Evolutionary conservation across 2,797 vertebrate species (phyloP).

Genomic region (Myotis pilosus): DNA sequence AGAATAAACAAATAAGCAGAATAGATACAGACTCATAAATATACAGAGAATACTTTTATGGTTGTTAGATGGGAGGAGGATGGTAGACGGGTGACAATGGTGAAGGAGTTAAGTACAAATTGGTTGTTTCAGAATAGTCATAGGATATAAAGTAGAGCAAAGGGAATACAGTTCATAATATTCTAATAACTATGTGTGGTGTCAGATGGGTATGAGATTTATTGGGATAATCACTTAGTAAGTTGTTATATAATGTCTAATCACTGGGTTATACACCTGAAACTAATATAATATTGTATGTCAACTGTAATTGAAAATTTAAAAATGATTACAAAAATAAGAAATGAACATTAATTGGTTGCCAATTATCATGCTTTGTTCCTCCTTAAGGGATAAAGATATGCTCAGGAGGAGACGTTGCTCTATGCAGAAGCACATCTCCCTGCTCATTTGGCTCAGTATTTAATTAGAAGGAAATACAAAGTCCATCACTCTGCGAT

Average conservation of each 20-base stretch:
- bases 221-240: neutral
- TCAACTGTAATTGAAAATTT: neutral
- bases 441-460: conserved; percentile 48
- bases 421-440: conserved; percentile 61
- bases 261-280: neutral
- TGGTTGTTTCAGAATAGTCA: neutral
- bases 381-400: conserved; percentile 75
- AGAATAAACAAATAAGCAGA: neutral
- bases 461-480: conserved; percentile 72
- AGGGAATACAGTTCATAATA: neutral
- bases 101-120: neutral
- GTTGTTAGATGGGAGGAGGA: neutral
- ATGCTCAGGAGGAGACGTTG: conserved; percentile 66
- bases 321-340: neutral
- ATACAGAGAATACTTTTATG: neutral
- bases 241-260: neutral
- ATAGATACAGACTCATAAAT: neutral
- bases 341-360: conserved; percentile 79
- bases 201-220: neutral
- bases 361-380: conserved; percentile 75
- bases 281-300: neutral
- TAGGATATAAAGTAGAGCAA: neutral
- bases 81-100: neutral
- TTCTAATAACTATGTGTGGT: neutral
- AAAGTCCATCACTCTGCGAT: conserved; percentile 39